Conservation (phyloP, 2,113 vertebrate species). For the Ivindomyrus marchei region DNA sequence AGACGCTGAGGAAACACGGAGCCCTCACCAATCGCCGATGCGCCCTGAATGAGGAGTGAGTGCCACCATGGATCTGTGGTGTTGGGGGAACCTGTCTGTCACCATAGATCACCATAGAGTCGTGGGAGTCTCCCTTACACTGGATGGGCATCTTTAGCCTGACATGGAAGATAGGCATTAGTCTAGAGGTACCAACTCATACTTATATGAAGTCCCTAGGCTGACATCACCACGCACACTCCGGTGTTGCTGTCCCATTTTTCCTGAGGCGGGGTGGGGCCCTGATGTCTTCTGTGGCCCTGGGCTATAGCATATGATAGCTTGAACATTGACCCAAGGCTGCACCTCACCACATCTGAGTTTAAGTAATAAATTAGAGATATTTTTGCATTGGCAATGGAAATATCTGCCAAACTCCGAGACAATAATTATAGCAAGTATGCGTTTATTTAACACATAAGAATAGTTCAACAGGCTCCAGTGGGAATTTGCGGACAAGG, state of each 20-base stretch:
- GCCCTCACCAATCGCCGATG: conserved; percentile 85
- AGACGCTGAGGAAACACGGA: conserved; percentile 78
- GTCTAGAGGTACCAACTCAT: background rate
- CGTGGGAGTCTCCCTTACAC: background rate
- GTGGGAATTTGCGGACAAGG: background rate
- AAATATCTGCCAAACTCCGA: background rate
- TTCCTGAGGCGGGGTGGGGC: background rate
- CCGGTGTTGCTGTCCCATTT: background rate
- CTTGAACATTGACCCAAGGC: background rate
- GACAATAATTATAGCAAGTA: background rate
- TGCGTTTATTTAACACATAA: background rate
- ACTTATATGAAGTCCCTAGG: background rate
- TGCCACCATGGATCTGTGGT: background rate
- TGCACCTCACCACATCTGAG: background rate
- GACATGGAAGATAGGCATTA: background rate
- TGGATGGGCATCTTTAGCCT: background rate
- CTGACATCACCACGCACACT: background rate
- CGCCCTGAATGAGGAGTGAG: conserved; percentile 93
- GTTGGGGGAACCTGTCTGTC: background rate
- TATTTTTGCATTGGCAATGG: background rate
- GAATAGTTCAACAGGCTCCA: background rate
- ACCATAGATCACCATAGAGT: background rate
- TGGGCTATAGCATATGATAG: background rate
- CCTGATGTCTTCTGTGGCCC: background rate
- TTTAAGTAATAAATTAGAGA: background rate